Base-by-base conservation (phyloP, 2,113 vertebrate genomes). In the Pelusios castaneus region DNA sequence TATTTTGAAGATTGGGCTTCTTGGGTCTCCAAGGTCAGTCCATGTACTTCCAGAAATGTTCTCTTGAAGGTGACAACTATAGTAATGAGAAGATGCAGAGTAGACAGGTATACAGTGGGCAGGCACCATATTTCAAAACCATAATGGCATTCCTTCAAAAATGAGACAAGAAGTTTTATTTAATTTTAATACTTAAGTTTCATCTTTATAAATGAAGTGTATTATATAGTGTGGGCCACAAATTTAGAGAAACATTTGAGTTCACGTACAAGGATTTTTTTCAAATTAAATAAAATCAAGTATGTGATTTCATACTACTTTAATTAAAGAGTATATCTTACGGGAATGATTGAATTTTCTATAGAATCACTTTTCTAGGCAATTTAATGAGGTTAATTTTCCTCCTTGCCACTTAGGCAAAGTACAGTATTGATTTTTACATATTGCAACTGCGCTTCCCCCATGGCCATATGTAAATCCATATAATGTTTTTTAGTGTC, bases 1-100 rank as follows among this genome's bases (percentile, higher is more conserved):
- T 60, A 77, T 55, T 75, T 82, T 70, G 78, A 83, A 51, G 4
- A 21, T 24, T 31, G 8, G 70, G 63, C 80, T 55, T 3, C 51
- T 9, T 63, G 1, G 34, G 10, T 47, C 17, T 55, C 10, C 63
- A 63, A 34, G 45, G 31, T 41, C 5, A 3, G 14, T 73, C 1
- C 55, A 43, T 95, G 84, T 80, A 1, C 70, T 91, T 92, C 16
- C 63, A 77, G 38, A 47, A 93, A 78, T 67, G 25, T 63, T 31
- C 11, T 67, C 19, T 82, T 22, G 13, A 43, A 78, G 11, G 7
- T 75, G 8, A 81, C 34, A 14, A 2, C 14, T 90, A 75, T 60
- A 67, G 89, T 52, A 3, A 55, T 34, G 43, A 19, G 16, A 31
- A 63, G 60, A 29, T 38, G 54, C 34, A 22, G 31, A 63, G 34